phyloP scores from a whole-genome alignment of 2,888 invertebrate species.

The Baronia brevicornis region DNA sequence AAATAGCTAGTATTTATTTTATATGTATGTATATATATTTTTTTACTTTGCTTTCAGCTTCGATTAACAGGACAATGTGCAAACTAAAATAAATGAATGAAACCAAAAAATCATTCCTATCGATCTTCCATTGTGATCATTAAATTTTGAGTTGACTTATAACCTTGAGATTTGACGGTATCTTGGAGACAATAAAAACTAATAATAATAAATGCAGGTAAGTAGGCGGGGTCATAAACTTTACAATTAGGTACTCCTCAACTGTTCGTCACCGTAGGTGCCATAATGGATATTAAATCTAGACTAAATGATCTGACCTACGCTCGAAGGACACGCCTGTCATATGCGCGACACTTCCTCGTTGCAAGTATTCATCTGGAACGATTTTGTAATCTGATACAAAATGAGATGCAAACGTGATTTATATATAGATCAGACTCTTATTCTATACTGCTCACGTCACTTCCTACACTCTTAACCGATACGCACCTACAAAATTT shows the following conservation, averaged over 20 bases:
- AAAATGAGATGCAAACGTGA: background rate
- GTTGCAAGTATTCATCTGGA: constrained; percentile 7
- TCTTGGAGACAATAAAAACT: constrained; percentile 31
- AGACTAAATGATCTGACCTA: constrained; percentile 53
- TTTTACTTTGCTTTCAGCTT: too few species aligned
- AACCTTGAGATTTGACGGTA: constrained; percentile 32
- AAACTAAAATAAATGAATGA: constrained; percentile 19
- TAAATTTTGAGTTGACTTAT: constrained; percentile 29
- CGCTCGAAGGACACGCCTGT: constrained; percentile 34
- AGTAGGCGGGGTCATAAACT: constrained; percentile 50
- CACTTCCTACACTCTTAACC: too few species aligned
- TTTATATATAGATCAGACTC: too few species aligned
- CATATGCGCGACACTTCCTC: constrained; percentile 6
- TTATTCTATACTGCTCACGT: too few species aligned
- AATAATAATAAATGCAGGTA: constrained; percentile 31
- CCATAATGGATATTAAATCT: constrained; percentile 33
- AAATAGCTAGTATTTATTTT: too few species aligned
- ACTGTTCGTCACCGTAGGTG: constrained; percentile 44
- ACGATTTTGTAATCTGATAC: constrained; percentile 3
- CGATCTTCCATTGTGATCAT: too few species aligned
- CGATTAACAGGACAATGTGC: too few species aligned
- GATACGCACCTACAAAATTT: too few species aligned
- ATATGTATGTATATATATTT: too few species aligned
- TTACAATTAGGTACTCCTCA: constrained; percentile 55
- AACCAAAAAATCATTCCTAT: constrained; percentile 39